These are phyloP conservation scores for Bufotes viridis DNA, from an alignment of 2,797 vertebrate species.

Conservation along the genomic window DNA sequence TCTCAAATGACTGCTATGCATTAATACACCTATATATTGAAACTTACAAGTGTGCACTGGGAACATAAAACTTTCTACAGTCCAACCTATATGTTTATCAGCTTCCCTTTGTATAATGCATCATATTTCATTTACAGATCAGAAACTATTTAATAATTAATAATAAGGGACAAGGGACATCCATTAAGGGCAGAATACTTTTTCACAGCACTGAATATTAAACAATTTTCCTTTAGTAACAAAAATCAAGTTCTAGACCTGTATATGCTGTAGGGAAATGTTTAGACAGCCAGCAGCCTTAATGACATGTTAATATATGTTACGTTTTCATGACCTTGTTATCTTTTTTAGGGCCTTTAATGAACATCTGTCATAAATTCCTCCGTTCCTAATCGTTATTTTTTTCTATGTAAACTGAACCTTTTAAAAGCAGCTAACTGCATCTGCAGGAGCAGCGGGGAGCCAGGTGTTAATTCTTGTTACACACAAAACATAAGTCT, in stretches of 20 bases:
- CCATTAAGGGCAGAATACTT: background rate
- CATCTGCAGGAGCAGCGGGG: constrained; percentile 20
- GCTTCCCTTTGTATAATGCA: background rate
- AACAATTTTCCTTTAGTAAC: background rate
- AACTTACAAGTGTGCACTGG: background rate
- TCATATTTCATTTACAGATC: background rate
- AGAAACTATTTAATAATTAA: background rate
- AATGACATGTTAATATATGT: constrained; percentile 26
- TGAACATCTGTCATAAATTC: constrained; percentile 40
- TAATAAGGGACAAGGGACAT: background rate
- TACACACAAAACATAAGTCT: constrained; percentile 18
- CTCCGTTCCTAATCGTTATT: constrained; percentile 3
- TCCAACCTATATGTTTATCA: background rate
- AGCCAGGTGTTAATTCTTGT: constrained; percentile 24
- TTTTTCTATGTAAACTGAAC: background rate
- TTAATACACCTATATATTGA: background rate
- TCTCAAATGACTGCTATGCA: background rate
- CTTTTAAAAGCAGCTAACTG: constrained; percentile 20
- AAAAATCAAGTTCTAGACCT: background rate
- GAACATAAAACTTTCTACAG: background rate
- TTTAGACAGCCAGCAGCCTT: background rate
- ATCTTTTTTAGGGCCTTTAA: background rate
- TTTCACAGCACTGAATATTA: background rate
- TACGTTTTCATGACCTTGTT: constrained; percentile 27
- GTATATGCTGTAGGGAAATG: background rate